Evolutionary conservation across 1,140 invertebrate genomes (phyloP).

Genomic region (Pectinophora gossypiella): DNA sequence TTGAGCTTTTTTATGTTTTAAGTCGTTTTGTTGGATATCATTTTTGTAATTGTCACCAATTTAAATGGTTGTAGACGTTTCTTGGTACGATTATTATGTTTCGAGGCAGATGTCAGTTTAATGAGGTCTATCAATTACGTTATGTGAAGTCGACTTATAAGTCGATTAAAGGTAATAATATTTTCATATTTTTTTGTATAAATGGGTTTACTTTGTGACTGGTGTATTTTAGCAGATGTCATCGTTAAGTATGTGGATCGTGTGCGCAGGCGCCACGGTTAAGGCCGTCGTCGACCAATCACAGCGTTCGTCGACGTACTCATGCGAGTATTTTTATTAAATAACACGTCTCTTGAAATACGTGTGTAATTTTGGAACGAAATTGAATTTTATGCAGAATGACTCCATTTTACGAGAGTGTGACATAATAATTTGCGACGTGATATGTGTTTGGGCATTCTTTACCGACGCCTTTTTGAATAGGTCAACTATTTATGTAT

Average conservation of each 20-base stretch:
- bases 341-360: slow-evolving; percentile 8
- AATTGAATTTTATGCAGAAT: not conserved
- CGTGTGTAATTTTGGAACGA: not conserved
- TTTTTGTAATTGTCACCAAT: slow-evolving; percentile 14
- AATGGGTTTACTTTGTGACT: not conserved
- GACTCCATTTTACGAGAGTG: too few species aligned
- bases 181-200: not conserved
- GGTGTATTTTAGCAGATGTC: not conserved
- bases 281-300: slow-evolving; percentile 17
- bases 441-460: too few species aligned
- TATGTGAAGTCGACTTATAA: not conserved
- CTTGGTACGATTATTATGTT: not conserved
- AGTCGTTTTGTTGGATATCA: slow-evolving; percentile 6
- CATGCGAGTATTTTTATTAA: slow-evolving; percentile 19
- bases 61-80: not conserved
- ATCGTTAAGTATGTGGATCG: not conserved
- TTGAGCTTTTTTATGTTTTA: not conserved
- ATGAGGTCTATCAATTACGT: not conserved
- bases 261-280: not conserved
- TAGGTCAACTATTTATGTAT: too few species aligned
- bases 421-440: too few species aligned
- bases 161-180: not conserved
- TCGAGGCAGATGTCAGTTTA: not conserved
- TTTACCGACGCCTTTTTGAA: too few species aligned
- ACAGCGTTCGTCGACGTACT: slow-evolving; percentile 16